Evolutionary conservation across 2,888 invertebrate genomes (phyloP).

Genomic region (Steinernema hermaphroditum): DNA sequence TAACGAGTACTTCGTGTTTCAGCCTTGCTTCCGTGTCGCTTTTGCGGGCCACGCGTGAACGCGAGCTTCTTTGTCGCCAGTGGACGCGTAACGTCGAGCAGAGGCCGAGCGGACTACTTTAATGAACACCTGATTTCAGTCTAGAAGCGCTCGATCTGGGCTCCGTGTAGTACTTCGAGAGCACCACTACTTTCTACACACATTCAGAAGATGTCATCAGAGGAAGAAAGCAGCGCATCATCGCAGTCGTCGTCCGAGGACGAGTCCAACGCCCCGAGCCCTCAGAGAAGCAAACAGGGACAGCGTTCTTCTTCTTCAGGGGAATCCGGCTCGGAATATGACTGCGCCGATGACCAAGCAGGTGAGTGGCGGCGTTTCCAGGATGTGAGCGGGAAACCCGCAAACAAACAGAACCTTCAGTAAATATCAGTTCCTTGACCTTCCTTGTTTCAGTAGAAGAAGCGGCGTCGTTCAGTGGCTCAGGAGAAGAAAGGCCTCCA

Average conservation of each 20-base stretch:
- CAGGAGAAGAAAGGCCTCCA: neutral
- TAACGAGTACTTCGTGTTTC: too few relatives aligned
- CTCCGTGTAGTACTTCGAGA: too few relatives aligned
- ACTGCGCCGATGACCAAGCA: neutral
- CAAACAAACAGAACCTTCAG: neutral
- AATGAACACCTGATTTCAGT: too few relatives aligned
- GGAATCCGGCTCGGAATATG: neutral
- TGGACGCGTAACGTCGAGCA: too few relatives aligned
- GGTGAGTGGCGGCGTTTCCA: neutral
- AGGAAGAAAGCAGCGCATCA: conserved; percentile 13
- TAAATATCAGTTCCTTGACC: neutral
- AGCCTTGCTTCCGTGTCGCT: too few relatives aligned
- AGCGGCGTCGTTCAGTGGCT: neutral
- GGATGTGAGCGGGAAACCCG: neutral
- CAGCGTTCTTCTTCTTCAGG: neutral
- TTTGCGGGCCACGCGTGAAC: too few relatives aligned
- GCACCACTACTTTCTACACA: too few relatives aligned
- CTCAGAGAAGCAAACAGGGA: conserved; percentile 17
- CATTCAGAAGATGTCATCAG: neutral
- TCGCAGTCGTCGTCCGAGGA: conserved; percentile 21
- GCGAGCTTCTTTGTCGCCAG: too few relatives aligned
- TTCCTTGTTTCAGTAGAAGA: neutral
- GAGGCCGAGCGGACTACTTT: too few relatives aligned
- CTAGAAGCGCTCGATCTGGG: too few relatives aligned
- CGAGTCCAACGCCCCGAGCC: conserved; percentile 1